These are phyloP conservation scores for Leptinotarsa undecemlineata DNA, from an alignment of 1,140 invertebrate genomes.

Conservation along the genomic window DNA sequence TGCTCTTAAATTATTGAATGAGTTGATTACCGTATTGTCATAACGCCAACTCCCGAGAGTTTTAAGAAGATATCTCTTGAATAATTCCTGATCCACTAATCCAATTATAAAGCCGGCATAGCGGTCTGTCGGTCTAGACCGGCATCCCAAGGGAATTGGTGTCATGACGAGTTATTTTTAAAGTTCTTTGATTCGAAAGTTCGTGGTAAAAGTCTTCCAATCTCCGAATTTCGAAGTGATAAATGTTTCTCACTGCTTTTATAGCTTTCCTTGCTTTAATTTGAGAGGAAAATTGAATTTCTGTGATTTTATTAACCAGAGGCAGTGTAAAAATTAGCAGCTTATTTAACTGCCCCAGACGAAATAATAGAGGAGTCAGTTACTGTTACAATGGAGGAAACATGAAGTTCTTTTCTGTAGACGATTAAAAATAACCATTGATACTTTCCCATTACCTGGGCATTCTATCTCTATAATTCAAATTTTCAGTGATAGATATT, in stretches of 20 bases:
- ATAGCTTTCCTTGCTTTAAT: too few species aligned
- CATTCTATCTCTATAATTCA: too few species aligned
- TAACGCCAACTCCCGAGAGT: background rate
- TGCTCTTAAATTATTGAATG: slow-evolving; percentile 1
- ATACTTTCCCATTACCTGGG: too few species aligned
- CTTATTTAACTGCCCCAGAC: too few species aligned
- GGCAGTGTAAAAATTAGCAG: too few species aligned
- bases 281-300: background rate
- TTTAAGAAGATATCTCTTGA: slow-evolving; percentile 8
- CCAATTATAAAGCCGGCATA: background rate
- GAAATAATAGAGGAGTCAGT: too few species aligned
- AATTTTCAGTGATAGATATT: too few species aligned
- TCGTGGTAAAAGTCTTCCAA: background rate
- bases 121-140: background rate
- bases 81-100: slow-evolving; percentile 4
- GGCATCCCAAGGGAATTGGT: background rate
- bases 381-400: too few species aligned
- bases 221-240: background rate
- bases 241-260: background rate
- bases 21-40: slow-evolving; percentile 1
- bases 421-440: too few species aligned
- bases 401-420: too few species aligned
- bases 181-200: background rate
- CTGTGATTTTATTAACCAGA: too few species aligned
- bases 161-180: slow-evolving; percentile 1